Percentiles rank a stretch among this genome's conserved stretches.
phyloP scores from a whole-genome alignment of 1,140 invertebrate species.

The Drosophila tsacasi region DNA sequence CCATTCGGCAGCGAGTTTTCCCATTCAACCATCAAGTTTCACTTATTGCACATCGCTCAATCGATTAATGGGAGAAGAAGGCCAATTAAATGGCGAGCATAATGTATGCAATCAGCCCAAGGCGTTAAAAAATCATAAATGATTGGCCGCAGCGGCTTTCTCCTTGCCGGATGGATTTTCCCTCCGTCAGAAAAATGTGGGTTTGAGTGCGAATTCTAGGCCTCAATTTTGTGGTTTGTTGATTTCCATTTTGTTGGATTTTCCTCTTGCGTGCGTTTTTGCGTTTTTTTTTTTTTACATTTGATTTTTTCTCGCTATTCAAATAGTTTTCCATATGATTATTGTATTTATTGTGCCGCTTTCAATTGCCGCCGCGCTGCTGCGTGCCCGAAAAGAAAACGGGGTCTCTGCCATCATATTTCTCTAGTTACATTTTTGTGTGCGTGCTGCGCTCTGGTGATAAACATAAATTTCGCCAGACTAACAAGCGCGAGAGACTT shows the following conservation, averaged over 20 bases:
- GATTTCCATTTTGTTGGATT: slow-evolving; percentile 37
- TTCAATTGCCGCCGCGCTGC: slow-evolving; percentile 62
- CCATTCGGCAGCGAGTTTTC: background rate
- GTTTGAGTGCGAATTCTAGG: slow-evolving; percentile 63
- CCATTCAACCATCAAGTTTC: slow-evolving; percentile 1
- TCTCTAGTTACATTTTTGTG: slow-evolving; percentile 36
- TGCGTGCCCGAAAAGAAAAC: slow-evolving; percentile 65
- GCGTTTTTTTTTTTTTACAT: slow-evolving; percentile 24
- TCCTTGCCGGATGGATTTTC: slow-evolving; percentile 13
- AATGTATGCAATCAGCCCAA: slow-evolving; percentile 49
- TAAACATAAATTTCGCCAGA: slow-evolving; percentile 79
- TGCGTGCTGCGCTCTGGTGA: slow-evolving; percentile 53
- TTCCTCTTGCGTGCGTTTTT: slow-evolving; percentile 36
- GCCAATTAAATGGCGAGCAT: slow-evolving; percentile 31
- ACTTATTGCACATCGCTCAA: slow-evolving; percentile 25
- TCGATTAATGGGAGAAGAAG: slow-evolving; percentile 29
- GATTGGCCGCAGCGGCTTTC: slow-evolving; percentile 33
- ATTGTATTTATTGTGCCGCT: slow-evolving; percentile 16
- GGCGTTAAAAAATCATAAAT: slow-evolving; percentile 42
- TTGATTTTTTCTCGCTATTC: slow-evolving; percentile 20
- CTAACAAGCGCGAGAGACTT: slow-evolving; percentile 28
- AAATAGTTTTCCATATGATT: slow-evolving; percentile 40
- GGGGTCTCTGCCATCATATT: slow-evolving; percentile 31
- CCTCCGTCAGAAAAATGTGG: background rate
- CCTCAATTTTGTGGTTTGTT: slow-evolving; percentile 49